Base-by-base conservation (phyloP, 2,888 invertebrate species). In the Silvanus unidentatus region DNA sequence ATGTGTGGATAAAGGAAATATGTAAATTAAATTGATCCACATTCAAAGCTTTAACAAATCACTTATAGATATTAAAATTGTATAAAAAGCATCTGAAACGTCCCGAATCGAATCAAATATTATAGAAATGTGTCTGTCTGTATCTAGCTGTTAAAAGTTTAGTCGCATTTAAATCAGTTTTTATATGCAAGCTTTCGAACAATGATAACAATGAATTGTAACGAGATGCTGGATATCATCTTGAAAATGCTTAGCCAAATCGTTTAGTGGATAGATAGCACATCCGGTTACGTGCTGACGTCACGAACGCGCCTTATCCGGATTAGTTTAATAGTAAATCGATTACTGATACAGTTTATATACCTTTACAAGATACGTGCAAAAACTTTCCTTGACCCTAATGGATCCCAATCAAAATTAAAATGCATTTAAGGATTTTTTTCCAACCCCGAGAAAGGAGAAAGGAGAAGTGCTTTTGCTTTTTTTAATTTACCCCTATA, bases 291-390 rank as follows among this genome's bases (percentile, higher is more conserved):
- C 48, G 45, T 43, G 51, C 52, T 50, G 53, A 52, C 53, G 52
- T 50, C 50, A 50, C 44, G 42, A 46, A 37, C 39, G 43, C 35
- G 32, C 51, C 52, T 54, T 54, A 54, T 57, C 54, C 54, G 58
- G 58, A 57, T 58, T 58, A 57, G 48, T 48, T 48, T 53, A 49
- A 53, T 50, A 50, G 53, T 43, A 50, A 53, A 53, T 53, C 53
- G 50, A 53, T 53, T 48, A 45, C 49, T 47, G 48, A 52, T 52
- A 47, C 45, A 43, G 43, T 47, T 45, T 45, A 48, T 51, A 46
- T 44, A 44, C 46, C 45, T 30, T 28, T 47, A 42, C 28, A 13
- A 34, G 40, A 37, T 40, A 44, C 46, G 46, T 41, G 44, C 41
- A 49, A 47, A 49, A 49, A 47, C 49, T 44, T 27, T 36, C 43